Percentiles rank a stretch among this genome's conserved stretches.
These are phyloP conservation scores for Calyptomena viridis DNA, from an alignment of 2,113 vertebrate genomes.

Conservation along the genomic window DNA sequence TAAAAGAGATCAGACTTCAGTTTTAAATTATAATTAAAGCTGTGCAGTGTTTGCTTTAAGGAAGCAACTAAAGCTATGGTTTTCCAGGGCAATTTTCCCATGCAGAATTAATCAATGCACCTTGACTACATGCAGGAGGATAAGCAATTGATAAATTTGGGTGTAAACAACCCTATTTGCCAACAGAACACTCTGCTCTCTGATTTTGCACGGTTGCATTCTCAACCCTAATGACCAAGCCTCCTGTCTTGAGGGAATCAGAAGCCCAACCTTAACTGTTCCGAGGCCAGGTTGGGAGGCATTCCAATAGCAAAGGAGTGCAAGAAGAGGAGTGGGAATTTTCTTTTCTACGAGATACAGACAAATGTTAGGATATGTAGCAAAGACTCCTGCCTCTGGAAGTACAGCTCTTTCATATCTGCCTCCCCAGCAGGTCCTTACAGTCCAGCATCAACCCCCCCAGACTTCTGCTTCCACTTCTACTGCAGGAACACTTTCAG, in stretches of 20 bases:
- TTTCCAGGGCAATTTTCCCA: background rate
- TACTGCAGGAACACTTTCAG: background rate
- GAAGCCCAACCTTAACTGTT: background rate
- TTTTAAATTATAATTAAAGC: constrained; percentile 33
- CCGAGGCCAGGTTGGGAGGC: accelerated
- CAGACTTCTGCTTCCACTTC: background rate
- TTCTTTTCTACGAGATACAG: background rate
- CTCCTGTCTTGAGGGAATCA: background rate
- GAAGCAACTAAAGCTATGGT: background rate
- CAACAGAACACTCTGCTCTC: background rate
- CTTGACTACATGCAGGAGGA: background rate
- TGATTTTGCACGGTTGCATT: background rate
- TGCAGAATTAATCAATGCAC: background rate
- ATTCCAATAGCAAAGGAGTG: accelerated
- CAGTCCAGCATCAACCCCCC: background rate
- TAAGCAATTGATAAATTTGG: background rate
- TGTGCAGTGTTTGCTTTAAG: background rate
- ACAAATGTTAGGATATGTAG: background rate
- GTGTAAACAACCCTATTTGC: background rate
- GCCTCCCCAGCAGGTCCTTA: background rate
- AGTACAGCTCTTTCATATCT: background rate
- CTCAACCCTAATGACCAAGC: background rate
- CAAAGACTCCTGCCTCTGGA: background rate
- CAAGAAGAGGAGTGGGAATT: background rate
- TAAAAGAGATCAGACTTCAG: background rate